Conservation (phyloP, 2,113 vertebrate species). For the Tragelaphus imberbis region DNA sequence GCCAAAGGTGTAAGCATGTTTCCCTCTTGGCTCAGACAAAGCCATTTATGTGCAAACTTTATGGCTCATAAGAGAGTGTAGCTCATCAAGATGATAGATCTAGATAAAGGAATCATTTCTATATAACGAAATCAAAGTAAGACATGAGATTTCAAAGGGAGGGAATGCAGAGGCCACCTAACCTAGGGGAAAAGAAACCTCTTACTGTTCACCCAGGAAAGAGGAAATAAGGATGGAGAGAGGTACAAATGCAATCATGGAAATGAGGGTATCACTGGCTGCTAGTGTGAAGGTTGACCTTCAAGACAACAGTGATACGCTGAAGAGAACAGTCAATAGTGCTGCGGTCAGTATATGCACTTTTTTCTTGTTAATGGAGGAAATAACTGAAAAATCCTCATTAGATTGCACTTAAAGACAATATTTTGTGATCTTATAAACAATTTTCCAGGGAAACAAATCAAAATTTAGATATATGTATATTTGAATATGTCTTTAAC, state of each 20-base stretch:
- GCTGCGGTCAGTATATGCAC: not conserved
- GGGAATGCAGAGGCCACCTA: too few species aligned
- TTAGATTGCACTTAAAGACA: not conserved
- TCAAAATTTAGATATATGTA: not conserved
- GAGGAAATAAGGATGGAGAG: not conserved
- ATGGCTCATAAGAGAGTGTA: not conserved
- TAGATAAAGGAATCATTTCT: not conserved
- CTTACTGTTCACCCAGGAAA: too few species aligned
- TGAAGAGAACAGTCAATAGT: not conserved
- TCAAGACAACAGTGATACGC: not conserved
- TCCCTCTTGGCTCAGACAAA: not conserved
- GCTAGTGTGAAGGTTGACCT: not conserved
- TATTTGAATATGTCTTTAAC: not conserved
- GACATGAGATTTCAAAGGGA: too few species aligned
- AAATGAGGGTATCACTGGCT: not conserved
- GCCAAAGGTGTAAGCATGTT: not conserved
- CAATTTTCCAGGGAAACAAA: not conserved
- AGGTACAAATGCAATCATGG: not conserved
- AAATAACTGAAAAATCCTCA: not conserved
- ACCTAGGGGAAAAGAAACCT: too few species aligned
- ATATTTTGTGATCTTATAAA: not conserved
- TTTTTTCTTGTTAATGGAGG: not conserved
- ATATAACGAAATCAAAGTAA: not conserved
- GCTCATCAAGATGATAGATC: not conserved
- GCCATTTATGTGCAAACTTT: not conserved